A percentile compares a stretch with the other conserved stretches of the same genome.
phyloP scores from a whole-genome alignment of 2,797 vertebrate species.

The Choloepus didactylus region DNA sequence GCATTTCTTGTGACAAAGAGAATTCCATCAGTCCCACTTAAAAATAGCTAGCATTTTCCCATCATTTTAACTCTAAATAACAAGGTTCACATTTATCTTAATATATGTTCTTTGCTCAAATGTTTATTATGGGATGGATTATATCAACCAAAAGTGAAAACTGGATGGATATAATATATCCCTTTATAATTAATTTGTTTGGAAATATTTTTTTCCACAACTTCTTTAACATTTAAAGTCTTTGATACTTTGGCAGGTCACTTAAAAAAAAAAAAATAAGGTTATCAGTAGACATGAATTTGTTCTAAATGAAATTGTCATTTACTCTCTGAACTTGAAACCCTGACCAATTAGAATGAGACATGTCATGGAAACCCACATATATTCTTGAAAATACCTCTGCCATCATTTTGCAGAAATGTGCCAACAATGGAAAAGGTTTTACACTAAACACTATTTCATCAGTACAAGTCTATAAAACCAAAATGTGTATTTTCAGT shows the following conservation, averaged over 20 bases:
- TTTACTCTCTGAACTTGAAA: slow-evolving; percentile 56
- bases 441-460: slow-evolving; percentile 57
- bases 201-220: slow-evolving; percentile 38
- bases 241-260: slow-evolving; percentile 74
- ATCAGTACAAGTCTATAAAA: slow-evolving; percentile 51
- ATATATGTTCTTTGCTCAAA: slow-evolving; percentile 41
- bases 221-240: slow-evolving; percentile 69
- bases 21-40: slow-evolving; percentile 50
- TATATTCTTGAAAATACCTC: slow-evolving; percentile 55
- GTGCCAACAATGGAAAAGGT: slow-evolving; percentile 41
- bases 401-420: slow-evolving; percentile 48
- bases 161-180: slow-evolving; percentile 22
- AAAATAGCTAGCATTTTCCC: slow-evolving; percentile 37
- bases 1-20: slow-evolving; percentile 63
- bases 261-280: not conserved
- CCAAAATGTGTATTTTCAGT: slow-evolving; percentile 35
- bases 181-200: slow-evolving; percentile 59
- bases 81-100: slow-evolving; percentile 57
- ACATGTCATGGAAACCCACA: slow-evolving; percentile 45
- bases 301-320: slow-evolving; percentile 55
- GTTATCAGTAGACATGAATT: slow-evolving; percentile 60
- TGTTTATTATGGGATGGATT: slow-evolving; percentile 11
- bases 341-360: slow-evolving; percentile 51
- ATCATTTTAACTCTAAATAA: slow-evolving; percentile 44
- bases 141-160: slow-evolving; percentile 59